Percentiles rank a stretch among this genome's conserved stretches.
Conservation (phyloP, 2,113 vertebrate genomes). For the Litocranius walleri region DNA sequence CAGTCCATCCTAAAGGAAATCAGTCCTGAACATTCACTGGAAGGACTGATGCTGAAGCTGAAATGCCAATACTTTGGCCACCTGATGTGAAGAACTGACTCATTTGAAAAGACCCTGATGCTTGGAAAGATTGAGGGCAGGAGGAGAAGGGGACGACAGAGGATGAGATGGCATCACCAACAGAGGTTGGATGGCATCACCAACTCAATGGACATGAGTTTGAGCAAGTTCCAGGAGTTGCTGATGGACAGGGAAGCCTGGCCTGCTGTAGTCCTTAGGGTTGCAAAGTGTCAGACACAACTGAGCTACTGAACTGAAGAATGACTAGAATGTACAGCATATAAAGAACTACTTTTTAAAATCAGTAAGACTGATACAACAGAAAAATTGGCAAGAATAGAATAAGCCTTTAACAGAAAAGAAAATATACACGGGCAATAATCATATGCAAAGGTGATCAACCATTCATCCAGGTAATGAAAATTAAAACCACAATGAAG, state of each 20-base stretch:
- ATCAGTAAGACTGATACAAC: neutral
- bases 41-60: neutral
- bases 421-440: neutral
- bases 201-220: neutral
- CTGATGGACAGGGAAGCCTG: neutral
- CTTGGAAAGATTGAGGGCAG: neutral
- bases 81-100: neutral
- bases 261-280: neutral
- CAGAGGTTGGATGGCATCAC: neutral
- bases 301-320: neutral
- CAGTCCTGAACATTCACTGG: neutral
- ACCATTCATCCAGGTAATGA: neutral
- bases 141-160: neutral
- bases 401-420: slow-evolving; percentile 9
- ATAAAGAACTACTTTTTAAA: slow-evolving; percentile 29
- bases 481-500: slow-evolving; percentile 20
- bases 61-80: neutral
- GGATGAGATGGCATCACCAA: neutral
- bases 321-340: neutral
- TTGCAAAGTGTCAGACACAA: neutral
- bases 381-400: slow-evolving; percentile 12
- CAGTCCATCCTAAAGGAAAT: neutral
- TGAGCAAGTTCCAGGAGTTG: neutral
- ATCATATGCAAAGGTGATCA: neutral
- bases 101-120: neutral